These are phyloP conservation scores for Dolichomitus sp. DNA, from an alignment of 2,888 invertebrate species.

Conservation along the genomic window DNA sequence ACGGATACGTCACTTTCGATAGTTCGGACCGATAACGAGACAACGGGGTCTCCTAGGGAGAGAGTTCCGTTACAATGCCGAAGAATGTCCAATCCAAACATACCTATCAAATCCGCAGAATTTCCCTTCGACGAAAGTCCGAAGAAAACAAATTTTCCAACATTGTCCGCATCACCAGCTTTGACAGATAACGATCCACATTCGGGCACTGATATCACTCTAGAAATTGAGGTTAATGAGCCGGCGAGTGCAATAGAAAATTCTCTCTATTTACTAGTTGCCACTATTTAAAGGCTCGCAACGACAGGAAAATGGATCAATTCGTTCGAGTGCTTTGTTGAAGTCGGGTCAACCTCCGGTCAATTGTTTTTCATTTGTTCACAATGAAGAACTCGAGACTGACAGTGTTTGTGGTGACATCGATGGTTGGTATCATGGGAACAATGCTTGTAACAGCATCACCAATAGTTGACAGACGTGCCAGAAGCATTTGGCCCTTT, in stretches of 20 bases:
- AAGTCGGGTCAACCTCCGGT: background rate
- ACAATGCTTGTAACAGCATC: background rate
- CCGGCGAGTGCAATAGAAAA: background rate
- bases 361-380: conserved; percentile 2
- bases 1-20: conserved; percentile 40
- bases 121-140: conserved; percentile 21
- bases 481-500: conserved; percentile 50
- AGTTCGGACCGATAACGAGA: conserved; percentile 29
- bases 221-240: background rate
- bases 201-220: background rate
- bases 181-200: background rate
- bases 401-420: conserved; percentile 3
- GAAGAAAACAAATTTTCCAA: conserved; percentile 2
- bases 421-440: background rate
- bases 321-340: background rate
- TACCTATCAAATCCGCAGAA: background rate
- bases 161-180: background rate
- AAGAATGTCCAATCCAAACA: background rate
- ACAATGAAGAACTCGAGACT: conserved; percentile 29
- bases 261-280: background rate
- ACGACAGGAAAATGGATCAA: conserved; percentile 13
- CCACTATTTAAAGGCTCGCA: conserved; percentile 37
- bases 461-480: background rate
- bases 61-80: conserved; percentile 7
- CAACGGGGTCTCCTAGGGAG: background rate